Base-by-base conservation (phyloP, 1,140 invertebrate genomes). In the Aphelinus atriplicis region DNA sequence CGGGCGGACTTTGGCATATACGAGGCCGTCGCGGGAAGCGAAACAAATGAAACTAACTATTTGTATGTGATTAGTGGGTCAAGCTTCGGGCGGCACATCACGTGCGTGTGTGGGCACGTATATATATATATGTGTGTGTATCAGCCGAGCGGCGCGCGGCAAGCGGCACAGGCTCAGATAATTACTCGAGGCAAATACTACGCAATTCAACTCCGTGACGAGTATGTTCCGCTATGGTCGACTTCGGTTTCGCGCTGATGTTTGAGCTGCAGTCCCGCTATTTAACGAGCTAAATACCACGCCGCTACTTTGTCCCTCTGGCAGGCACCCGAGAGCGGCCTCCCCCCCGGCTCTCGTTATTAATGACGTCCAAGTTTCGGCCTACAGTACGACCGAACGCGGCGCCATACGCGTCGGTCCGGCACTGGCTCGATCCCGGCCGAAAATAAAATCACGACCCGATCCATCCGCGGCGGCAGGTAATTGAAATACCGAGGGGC, bases 141-240 rank as follows among this genome's bases (percentile, higher is more conserved):
- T 26, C 26, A 26, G 26, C 26, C 26, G 26, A 26, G 26, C 26
- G 26, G 26, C 26, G 26, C 26, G 26, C 26, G 26, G 26, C 26
- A 26, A 26, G 26, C 26, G 26, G 62, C 75, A 77, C 70, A 74
- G 79, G 75, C 78, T 74, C 77, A 79, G 78, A 84, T 85, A 85
- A 86, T 86, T 85, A 83, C 80, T 78, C 68, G 68, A 81, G 78
- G 81, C 82, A 85, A 86, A 85, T 82, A 82, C 81, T 79, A 80
- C 81, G 81, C 80, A 81, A 84, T 83, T 83, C 79, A 84, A 81
- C 77, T 80, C 76, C 68, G 73, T 71, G 63, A 61, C 55, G 51
- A 74, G 67, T 79, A 75, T 78, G 66, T 42, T 63, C 43, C 55
- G 43, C 51, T 47, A 7, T 73, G 42, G 51, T 46, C 65, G 50